Evolutionary conservation across 2,888 invertebrate species (phyloP).

Genomic region (Troides oblongomaculatus): DNA sequence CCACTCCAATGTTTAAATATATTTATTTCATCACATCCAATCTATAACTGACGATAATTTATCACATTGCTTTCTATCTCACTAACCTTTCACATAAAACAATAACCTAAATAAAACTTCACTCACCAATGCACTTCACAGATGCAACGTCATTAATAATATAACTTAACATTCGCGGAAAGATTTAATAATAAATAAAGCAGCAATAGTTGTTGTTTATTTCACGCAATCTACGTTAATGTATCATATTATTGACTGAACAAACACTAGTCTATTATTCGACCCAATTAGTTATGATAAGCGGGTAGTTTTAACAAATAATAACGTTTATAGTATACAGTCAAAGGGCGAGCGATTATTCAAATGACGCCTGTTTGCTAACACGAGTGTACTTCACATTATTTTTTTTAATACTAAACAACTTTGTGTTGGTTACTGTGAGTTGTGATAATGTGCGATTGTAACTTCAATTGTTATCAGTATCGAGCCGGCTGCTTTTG

Average conservation of each 20-base stretch:
- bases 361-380: conserved; percentile 14
- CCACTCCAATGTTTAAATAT: conserved; percentile 5
- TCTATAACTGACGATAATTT: conserved; percentile 12
- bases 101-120: conserved; percentile 25
- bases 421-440: conserved; percentile 16
- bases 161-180: conserved; percentile 2
- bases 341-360: conserved; percentile 27
- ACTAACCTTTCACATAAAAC: conserved; percentile 41
- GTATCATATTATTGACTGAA: not conserved
- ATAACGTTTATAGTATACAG: conserved; percentile 4
- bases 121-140: not conserved
- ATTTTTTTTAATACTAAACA: conserved; percentile 14
- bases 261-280: conserved; percentile 11
- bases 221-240: not conserved
- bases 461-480: conserved; percentile 19
- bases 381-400: conserved; percentile 19
- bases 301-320: conserved; percentile 23
- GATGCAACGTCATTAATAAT: not conserved
- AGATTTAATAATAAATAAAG: conserved; percentile 10
- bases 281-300: conserved; percentile 19
- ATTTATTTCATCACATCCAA: conserved; percentile 22
- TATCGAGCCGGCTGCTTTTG: not conserved
- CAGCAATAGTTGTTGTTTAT: conserved; percentile 21
- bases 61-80: conserved; percentile 36
- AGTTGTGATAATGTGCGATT: conserved; percentile 15